Conservation (phyloP, 2,888 invertebrate genomes). For the Esperia sulphurella region DNA sequence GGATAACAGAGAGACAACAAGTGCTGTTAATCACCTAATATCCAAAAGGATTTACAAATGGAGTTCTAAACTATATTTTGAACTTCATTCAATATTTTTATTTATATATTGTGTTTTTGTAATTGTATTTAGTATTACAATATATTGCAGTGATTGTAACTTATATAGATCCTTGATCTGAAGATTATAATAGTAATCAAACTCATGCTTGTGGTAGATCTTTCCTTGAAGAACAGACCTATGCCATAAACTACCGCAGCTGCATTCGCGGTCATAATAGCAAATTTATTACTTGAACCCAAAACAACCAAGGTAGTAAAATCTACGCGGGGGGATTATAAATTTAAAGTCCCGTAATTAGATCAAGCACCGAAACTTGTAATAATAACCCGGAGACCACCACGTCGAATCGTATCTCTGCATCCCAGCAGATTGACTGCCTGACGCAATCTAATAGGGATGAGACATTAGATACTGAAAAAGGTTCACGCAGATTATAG, state of each 20-base stretch:
- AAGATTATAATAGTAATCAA: too few species aligned
- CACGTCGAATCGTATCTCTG: slow-evolving; percentile 40
- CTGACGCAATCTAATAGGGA: slow-evolving; percentile 24
- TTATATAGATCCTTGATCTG: too few species aligned
- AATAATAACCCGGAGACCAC: slow-evolving; percentile 48
- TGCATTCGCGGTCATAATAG: slow-evolving; percentile 16
- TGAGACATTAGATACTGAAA: slow-evolving; percentile 45
- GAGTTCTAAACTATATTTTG: too few species aligned
- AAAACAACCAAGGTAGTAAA: slow-evolving; percentile 39
- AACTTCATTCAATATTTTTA: background rate
- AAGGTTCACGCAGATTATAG: slow-evolving; percentile 33
- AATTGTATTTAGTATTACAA: too few species aligned
- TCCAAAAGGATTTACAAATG: too few species aligned
- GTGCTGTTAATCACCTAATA: too few species aligned
- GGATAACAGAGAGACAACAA: too few species aligned
- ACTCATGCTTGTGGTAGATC: background rate
- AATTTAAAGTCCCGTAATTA: slow-evolving; percentile 39
- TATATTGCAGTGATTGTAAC: too few species aligned
- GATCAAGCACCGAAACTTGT: slow-evolving; percentile 32
- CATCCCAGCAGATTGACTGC: slow-evolving; percentile 21
- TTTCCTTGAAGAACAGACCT: background rate
- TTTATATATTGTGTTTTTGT: too few species aligned
- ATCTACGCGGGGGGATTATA: slow-evolving; percentile 50
- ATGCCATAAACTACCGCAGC: slow-evolving; percentile 8
- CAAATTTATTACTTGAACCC: slow-evolving; percentile 21